Evolutionary conservation across 1,140 invertebrate species (phyloP).

Genomic region (Diachasmimorpha longicaudata): DNA sequence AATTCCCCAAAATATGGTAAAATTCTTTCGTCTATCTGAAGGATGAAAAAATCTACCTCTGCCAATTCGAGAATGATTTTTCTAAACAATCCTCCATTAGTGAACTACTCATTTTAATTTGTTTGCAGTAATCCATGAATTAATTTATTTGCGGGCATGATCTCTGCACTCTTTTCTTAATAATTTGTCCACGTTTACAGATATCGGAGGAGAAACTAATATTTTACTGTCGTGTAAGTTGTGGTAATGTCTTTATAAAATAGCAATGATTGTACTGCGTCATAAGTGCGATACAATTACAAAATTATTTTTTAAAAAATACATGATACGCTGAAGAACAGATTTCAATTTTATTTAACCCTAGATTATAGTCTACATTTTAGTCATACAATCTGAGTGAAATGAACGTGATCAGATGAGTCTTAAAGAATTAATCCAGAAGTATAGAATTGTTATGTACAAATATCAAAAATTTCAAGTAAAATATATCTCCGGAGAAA

Average conservation of each 20-base stretch:
- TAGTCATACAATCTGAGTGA: neutral
- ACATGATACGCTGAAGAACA: neutral
- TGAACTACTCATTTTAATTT: neutral
- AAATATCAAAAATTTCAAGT: neutral
- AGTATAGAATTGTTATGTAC: neutral
- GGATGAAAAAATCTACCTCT: neutral
- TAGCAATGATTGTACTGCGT: neutral
- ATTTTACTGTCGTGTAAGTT: neutral
- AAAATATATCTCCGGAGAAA: neutral
- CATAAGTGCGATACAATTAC: neutral
- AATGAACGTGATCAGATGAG: no score
- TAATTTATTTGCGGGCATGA: no score
- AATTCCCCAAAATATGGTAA: neutral
- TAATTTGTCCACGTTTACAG: constrained; percentile 23
- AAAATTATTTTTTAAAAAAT: neutral
- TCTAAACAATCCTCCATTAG: neutral
- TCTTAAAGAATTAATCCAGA: no score
- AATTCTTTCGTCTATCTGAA: neutral
- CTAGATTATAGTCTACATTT: neutral
- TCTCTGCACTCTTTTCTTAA: neutral
- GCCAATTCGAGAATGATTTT: neutral
- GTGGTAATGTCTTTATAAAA: neutral
- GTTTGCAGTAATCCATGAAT: no score
- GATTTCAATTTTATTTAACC: neutral
- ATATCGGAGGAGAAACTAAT: constrained; percentile 33